Base-by-base conservation (phyloP, 2,113 vertebrate genomes). In the Polypterus bichir region DNA sequence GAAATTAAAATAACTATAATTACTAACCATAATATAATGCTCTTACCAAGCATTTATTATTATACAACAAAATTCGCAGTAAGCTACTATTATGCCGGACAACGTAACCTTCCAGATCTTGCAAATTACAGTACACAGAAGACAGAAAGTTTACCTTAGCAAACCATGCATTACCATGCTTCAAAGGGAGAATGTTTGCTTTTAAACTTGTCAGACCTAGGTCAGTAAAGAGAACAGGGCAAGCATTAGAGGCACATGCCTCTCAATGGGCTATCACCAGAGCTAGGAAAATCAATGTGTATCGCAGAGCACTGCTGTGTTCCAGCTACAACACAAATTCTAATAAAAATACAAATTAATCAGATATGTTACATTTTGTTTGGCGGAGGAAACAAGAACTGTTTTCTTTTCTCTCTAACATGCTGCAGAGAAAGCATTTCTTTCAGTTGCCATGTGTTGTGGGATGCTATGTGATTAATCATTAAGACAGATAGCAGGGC, bases 401-500 rank as follows among this genome's bases (percentile, higher is more conserved):
- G 76, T 76, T 79, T 78, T 71, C 66, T 64, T 73, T 71, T 59
- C 64, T 66, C 63, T 54, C 58, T 62, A 9, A 66, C 60, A 61
- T 44, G 51, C 8, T 10, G 1, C 65, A 47, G 65, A 73, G 73
- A 61, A 77, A 78, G 69, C 59, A 61, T n/a, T 60, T 69, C 72
- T 71, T 77, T 78, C 73, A 80, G 68, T 57, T 64, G 3, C 62
- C 52, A 51, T 44, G 27, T 56, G 60, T 58, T 44, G 47, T 49
- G 63, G 27, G 46, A 59, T 57, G 62, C 46, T 6, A 51, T 47
- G 47, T 57, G 64, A 76, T 76, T 74, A 76, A 78, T 76, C 74
- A 78, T 67, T 59, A 59, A 49, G 72, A 76, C 10, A 66, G 11
- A 67, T 60, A 66, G 66, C 66, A 64, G 69, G 69, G 61, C 46